Base-by-base conservation (phyloP, 2,797 vertebrate species). In the Alauda arvensis region DNA sequence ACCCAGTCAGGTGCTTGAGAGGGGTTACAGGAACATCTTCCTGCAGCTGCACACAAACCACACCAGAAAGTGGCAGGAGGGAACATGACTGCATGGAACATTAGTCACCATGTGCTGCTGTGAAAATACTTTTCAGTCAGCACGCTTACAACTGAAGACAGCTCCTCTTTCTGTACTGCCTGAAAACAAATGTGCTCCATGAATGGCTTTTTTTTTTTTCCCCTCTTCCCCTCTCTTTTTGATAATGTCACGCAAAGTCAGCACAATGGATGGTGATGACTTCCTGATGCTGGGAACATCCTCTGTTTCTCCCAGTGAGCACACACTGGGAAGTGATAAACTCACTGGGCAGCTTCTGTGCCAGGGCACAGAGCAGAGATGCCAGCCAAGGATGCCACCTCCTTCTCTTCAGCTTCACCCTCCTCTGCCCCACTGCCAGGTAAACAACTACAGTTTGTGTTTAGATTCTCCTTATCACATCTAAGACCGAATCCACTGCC, bases 71-170 rank as follows among this genome's bases (percentile, higher is more conserved):
- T 20, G 34, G 70, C 79, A 91, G 88, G 87, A 28, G 0, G 90
- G 60, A 87, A 72, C 82, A 83, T 1, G 59, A 76, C 79, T 91
- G 77, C 77, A 70, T 13, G 60, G 82, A 83, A 45, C 40, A 87
- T 88, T 81, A 83, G 70, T 92, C 79, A 94, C 3, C 1, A 65
- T 57, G 77, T 25, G 63, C 88, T 94, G 86, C 79, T 88, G 88
- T 81, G 86, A 93, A 91, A 94, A 94, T 74, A 69, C 70, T 93
- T 85, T 24, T 83, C 74, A 87, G 67, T 92, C 87, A 85, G 48
- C 7, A 23, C 79, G 74, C 84, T 92, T 68, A 45, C 60, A 91
- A 45, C 62, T 49, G 66, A 69, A 94, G 90, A 87, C 77, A 91
- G 77, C 63, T 84, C 79, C 53, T 89, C 86, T 51, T 91, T 89